Base-by-base conservation (phyloP, 2,113 vertebrate genomes). In the Cyprinodon tularosa region DNA sequence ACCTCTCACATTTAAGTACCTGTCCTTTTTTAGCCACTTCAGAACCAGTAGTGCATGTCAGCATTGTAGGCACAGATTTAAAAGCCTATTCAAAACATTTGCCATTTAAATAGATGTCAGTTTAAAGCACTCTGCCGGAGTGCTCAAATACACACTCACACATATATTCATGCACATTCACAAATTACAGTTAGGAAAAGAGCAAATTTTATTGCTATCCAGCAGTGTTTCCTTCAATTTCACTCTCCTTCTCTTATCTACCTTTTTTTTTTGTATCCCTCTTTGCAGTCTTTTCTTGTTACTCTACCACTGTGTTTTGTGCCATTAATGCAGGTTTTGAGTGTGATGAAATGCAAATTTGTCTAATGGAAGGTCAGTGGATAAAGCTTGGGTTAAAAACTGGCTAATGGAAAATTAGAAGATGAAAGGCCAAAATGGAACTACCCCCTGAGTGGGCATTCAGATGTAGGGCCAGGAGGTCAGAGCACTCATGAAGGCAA, bases 261-360 rank as follows among this genome's bases (percentile, higher is more conserved):
- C 37, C 53, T 57, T 63, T 83, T 65, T 50, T 29, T 29, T 29
- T 29, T 29, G n/a, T n/a, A 15, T 72, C 62, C 48, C 85, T 84
- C 77, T 80, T 70, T 72, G 77, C 73, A 38, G 44, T 67, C 45
- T 48, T 48, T 39, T 66, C 36, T 53, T 17, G 14, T 61, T 71
- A 22, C 40, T 66, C 29, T 53, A 80, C 65, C 66, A 10, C 72
- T 82, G 66, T 53, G 81, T 73, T 74, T 78, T 59, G 71, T 78
- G 59, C 37, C 69, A 66, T 88, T 81, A 61, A 80, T 84, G 84
- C 59, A 77, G 80, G 40, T 82, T 85, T 86, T 76, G 38, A 84
- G 53, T 72, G 42, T 80, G 87, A 77, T 89, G 88, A 77, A 89
- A 93, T 92, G 89, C 82, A 89, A 86, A 91, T 91, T 81, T 82